These are phyloP conservation scores for Drosophila affinis DNA, from an alignment of 2,888 invertebrate genomes.

Conservation along the genomic window DNA sequence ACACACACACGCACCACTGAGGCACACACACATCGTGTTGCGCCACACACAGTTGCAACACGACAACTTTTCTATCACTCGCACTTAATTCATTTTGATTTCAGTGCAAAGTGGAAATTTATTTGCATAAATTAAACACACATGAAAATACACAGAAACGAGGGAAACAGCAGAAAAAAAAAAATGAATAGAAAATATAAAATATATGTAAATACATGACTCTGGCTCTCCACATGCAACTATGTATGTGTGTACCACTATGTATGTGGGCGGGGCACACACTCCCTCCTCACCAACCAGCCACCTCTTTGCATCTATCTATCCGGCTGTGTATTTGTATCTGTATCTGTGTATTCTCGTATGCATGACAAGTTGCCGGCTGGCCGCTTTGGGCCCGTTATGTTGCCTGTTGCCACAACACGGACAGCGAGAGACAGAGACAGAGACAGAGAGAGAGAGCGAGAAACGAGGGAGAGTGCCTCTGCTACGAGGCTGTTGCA, in stretches of 20 bases:
- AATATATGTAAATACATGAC: conserved; percentile 19
- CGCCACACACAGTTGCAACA: conserved; percentile 36
- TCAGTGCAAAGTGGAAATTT: conserved; percentile 81
- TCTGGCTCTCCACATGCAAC: conserved; percentile 38
- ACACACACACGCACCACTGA: conserved; percentile 34
- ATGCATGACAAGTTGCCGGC: conserved; percentile 69
- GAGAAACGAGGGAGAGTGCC: conserved; percentile 8
- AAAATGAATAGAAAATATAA: conserved; percentile 25
- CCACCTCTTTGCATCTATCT: background rate
- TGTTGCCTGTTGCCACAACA: conserved; percentile 49
- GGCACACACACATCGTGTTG: conserved; percentile 14
- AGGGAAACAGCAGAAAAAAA: conserved; percentile 16
- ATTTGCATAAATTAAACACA: conserved; percentile 79
- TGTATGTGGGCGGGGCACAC: background rate
- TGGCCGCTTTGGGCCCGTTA: conserved; percentile 58
- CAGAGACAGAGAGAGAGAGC: conserved; percentile 7
- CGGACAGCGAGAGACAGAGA: background rate
- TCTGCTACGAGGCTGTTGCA: conserved; percentile 61
- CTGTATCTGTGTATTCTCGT: conserved; percentile 44
- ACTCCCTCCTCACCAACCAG: background rate
- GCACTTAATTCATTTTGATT: conserved; percentile 79
- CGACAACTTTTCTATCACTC: conserved; percentile 76
- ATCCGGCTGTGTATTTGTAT: background rate
- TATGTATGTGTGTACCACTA: conserved; percentile 39
- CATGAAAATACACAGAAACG: conserved; percentile 38